A percentile compares a stretch with the other conserved stretches of the same genome.
Evolutionary conservation across 2,797 vertebrate genomes (phyloP).

Genomic region (Rhadinocentrus ornatus): DNA sequence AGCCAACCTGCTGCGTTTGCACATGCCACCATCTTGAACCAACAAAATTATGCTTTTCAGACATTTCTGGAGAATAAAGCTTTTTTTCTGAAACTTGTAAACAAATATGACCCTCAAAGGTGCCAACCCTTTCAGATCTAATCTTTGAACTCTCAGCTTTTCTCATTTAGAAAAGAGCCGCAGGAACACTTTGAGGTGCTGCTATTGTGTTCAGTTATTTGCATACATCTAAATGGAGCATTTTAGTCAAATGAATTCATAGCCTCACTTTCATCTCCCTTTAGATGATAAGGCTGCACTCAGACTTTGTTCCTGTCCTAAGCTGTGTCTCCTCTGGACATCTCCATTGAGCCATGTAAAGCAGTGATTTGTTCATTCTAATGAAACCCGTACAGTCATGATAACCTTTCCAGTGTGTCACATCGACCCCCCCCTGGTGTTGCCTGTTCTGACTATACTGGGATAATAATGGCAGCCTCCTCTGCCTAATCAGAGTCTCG

Average conservation of each 20-base stretch:
- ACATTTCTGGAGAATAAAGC: conserved; percentile 29
- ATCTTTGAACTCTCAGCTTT: conserved; percentile 61
- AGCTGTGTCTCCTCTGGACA: conserved; percentile 59
- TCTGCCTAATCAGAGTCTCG: conserved; percentile 69
- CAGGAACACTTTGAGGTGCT: conserved; percentile 50
- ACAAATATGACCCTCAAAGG: conserved; percentile 53
- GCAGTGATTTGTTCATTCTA: conserved; percentile 78
- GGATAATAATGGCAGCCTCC: conserved; percentile 74
- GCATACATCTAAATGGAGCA: conserved; percentile 63
- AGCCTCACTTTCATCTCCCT: conserved; percentile 64
- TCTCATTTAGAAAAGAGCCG: conserved; percentile 31
- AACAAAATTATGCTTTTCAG: conserved; percentile 16
- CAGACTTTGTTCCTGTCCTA: conserved; percentile 60
- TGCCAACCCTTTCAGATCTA: conserved; percentile 39
- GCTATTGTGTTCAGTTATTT: conserved; percentile 59
- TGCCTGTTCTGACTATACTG: conserved; percentile 63
- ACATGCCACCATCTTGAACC: background rate
- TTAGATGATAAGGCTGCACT: conserved; percentile 59
- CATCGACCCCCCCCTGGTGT: conserved; percentile 59
- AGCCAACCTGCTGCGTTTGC: too few relatives aligned
- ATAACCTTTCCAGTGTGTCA: conserved; percentile 80
- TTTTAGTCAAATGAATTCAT: conserved; percentile 62
- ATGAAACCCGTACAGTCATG: conserved; percentile 75
- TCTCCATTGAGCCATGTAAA: conserved; percentile 75
- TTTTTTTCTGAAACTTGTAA: conserved; percentile 26